Conservation (phyloP, 1,140 invertebrate genomes). For the Aricia agestis region DNA sequence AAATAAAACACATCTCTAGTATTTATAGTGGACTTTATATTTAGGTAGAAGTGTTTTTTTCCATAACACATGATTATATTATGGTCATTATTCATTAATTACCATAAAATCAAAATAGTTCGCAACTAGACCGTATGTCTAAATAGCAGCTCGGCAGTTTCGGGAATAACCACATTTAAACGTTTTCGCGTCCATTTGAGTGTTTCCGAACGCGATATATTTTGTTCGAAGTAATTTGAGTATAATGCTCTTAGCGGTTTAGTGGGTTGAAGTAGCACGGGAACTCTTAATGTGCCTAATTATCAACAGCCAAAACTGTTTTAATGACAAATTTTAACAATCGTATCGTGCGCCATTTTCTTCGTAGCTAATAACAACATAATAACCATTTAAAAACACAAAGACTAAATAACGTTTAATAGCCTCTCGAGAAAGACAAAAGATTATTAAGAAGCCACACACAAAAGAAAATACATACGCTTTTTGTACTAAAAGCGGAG, state of each 20-base stretch:
- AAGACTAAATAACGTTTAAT: slow-evolving; percentile 8
- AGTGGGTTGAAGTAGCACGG: neutral
- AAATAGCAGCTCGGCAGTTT: neutral
- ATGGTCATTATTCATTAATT: no score
- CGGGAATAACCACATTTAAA: neutral
- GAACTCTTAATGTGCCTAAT: neutral
- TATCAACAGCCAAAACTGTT: neutral
- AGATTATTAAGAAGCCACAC: slow-evolving; percentile 8
- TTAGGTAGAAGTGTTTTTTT: no score
- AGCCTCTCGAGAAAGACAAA: slow-evolving; percentile 2
- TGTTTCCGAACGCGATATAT: neutral
- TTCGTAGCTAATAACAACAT: neutral
- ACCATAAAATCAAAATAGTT: neutral
- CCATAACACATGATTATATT: no score
- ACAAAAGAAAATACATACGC: neutral
- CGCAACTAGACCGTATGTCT: neutral
- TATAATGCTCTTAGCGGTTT: neutral
- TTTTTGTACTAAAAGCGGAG: neutral
- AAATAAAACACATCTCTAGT: no score
- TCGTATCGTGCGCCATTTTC: neutral
- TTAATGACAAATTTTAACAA: neutral
- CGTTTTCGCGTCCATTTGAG: neutral
- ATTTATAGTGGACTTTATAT: no score
- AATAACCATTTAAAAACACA: neutral
- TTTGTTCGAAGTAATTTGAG: neutral